phyloP scores from a whole-genome alignment of 2,888 invertebrate genomes.

The Andrena hattorfiana region DNA sequence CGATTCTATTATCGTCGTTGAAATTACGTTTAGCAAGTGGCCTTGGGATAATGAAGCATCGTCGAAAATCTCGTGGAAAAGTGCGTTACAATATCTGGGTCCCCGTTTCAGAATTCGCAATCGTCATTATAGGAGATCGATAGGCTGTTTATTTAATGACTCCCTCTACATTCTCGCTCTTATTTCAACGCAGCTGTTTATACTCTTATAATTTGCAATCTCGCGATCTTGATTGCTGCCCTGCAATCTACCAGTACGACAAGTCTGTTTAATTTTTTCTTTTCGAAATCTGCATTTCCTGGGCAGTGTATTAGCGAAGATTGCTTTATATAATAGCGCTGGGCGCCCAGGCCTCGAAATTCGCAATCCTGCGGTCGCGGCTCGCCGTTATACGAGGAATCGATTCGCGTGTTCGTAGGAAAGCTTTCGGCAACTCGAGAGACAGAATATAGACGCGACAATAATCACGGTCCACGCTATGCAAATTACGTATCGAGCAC shows the following conservation, averaged over 20 bases:
- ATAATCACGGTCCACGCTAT: slow-evolving; percentile 31
- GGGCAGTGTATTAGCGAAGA: neutral
- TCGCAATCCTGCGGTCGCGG: slow-evolving; percentile 28
- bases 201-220: slow-evolving; percentile 1
- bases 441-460: slow-evolving; percentile 17
- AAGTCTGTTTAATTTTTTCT: neutral
- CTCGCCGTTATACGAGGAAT: slow-evolving; percentile 6
- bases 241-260: too few species aligned
- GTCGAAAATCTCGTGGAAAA: neutral
- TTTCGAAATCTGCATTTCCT: neutral
- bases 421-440: slow-evolving; percentile 20
- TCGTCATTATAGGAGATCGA: too few species aligned
- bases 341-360: neutral
- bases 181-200: too few species aligned
- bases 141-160: too few species aligned
- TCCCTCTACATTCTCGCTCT: too few species aligned
- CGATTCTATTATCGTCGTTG: neutral
- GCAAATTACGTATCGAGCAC: slow-evolving; percentile 33
- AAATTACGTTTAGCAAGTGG: neutral
- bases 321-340: too few species aligned
- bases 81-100: neutral
- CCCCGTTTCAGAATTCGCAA: neutral
- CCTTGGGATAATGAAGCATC: neutral
- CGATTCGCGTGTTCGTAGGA: slow-evolving; percentile 5
- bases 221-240: neutral